Conservation (phyloP, 2,113 vertebrate species). For the Mobula birostris region DNA sequence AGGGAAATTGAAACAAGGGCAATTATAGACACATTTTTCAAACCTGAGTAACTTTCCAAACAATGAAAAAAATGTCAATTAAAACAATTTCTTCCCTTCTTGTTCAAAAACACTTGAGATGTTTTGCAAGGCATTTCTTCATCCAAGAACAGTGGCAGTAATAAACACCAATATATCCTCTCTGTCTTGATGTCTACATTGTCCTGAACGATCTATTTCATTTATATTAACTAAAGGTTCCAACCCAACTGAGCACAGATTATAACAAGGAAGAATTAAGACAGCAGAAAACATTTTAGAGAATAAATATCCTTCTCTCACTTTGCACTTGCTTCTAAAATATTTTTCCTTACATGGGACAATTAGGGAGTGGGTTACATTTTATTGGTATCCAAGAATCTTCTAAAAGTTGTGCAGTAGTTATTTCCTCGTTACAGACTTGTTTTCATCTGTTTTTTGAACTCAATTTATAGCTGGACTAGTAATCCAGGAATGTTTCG, state of each 20-base stretch:
- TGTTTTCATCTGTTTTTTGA: background rate
- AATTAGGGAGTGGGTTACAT: background rate
- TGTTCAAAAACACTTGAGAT: background rate
- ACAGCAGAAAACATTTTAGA: background rate
- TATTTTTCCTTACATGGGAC: background rate
- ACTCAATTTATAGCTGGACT: background rate
- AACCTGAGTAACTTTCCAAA: background rate
- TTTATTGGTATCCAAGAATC: background rate
- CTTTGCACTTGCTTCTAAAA: background rate
- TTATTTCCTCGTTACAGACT: background rate
- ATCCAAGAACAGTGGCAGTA: background rate
- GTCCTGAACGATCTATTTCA: background rate
- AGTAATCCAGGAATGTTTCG: background rate
- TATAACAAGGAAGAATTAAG: background rate
- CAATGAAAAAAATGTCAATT: background rate
- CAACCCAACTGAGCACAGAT: background rate
- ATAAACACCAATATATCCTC: background rate
- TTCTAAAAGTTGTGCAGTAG: background rate
- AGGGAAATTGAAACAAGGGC: background rate
- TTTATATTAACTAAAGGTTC: background rate
- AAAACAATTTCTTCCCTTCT: background rate
- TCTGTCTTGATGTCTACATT: background rate
- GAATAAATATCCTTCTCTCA: background rate
- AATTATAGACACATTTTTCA: background rate
- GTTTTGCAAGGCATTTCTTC: background rate